Conservation (phyloP, 92 coral and sea anemone species). For the Porites evermanni region DNA sequence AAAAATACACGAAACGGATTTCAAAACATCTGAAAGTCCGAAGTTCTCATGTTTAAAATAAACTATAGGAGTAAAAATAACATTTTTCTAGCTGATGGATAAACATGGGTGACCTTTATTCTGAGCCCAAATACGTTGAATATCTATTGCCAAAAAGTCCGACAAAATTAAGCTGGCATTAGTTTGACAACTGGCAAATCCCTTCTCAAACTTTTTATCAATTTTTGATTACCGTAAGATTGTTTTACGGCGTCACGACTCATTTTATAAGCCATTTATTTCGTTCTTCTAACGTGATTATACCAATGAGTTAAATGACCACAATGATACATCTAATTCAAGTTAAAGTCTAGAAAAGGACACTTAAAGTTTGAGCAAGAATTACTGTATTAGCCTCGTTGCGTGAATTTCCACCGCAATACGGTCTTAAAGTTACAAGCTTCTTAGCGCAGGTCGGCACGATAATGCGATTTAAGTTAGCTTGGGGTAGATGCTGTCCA, state of each 20-base stretch:
- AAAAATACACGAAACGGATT: not conserved
- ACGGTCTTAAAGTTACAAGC: slow-evolving; percentile 12
- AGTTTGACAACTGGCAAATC: slow-evolving; percentile 7
- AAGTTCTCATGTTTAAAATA: not conserved
- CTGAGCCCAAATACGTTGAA: slow-evolving; percentile 2
- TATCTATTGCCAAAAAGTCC: slow-evolving; percentile 5
- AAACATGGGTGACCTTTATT: not conserved
- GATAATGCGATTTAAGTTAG: slow-evolving; percentile 33
- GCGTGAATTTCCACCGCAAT: slow-evolving; percentile 23
- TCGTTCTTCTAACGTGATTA: not conserved
- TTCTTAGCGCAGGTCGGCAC: slow-evolving; percentile 26
- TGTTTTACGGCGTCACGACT: slow-evolving; percentile 28
- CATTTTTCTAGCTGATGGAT: not conserved
- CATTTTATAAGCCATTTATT: not conserved
- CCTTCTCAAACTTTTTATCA: slow-evolving; percentile 16
- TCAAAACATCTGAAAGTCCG: not conserved
- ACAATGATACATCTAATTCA: not conserved
- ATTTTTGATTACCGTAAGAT: not conserved
- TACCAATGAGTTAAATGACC: not conserved
- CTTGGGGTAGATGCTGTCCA: slow-evolving; percentile 5
- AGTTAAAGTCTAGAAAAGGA: not conserved
- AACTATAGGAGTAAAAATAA: not conserved
- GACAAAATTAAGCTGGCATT: slow-evolving; percentile 5
- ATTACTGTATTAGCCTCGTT: not conserved
- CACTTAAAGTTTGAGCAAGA: too few species aligned